These are phyloP conservation scores for Actenoides lindsayi DNA, from an alignment of 2,113 vertebrate species.

Conservation along the genomic window DNA sequence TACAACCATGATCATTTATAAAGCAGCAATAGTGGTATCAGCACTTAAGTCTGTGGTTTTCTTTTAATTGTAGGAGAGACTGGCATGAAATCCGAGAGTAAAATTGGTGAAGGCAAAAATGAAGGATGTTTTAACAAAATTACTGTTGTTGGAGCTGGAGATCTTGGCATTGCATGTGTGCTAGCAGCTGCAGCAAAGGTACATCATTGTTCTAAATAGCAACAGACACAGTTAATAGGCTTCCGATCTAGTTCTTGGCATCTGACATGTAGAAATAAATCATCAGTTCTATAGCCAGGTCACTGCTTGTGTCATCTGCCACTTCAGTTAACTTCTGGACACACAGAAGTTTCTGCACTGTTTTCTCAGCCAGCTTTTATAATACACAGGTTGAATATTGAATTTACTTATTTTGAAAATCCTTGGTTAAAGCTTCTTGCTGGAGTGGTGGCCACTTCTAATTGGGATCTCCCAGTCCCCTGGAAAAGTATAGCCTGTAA, in stretches of 20 bases:
- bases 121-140: constrained; percentile 79
- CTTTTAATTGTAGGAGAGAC: constrained; percentile 71
- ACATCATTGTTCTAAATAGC: neutral
- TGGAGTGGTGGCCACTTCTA: neutral
- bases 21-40: neutral
- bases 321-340: neutral
- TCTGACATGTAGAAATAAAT: neutral
- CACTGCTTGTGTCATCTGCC: neutral
- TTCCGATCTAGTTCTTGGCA: neutral
- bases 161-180: constrained; percentile 89
- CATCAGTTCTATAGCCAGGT: neutral
- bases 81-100: constrained; percentile 60
- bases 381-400: neutral
- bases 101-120: constrained; percentile 60
- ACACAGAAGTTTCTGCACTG: neutral
- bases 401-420: neutral
- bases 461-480: neutral
- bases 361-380: neutral
- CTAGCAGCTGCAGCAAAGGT: constrained; percentile 92
- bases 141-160: constrained; percentile 91
- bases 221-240: neutral
- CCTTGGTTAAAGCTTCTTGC: neutral
- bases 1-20: neutral
- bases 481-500: neutral
- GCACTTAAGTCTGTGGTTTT: neutral